Evolutionary conservation across 2,797 vertebrate genomes (phyloP), one percentile per base, ranked within the genome.

Genomic region (Sciaenops ocellatus): DNA sequence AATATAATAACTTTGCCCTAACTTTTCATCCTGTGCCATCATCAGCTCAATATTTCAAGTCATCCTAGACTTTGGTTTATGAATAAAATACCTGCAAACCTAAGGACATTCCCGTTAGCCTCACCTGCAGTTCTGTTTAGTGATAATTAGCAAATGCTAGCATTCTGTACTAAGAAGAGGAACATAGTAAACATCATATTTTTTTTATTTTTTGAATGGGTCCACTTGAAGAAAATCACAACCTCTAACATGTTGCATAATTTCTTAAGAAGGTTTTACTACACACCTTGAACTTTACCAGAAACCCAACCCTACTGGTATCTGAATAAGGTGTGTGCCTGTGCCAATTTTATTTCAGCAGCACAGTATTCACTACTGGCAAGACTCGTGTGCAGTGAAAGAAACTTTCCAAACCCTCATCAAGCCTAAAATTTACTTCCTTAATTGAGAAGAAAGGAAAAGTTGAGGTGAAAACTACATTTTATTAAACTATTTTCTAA

Each of bases 331-430:
- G 18, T 51, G 55, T 81, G 67, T 59, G 41, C 10, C 60, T 42
- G 50, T 69, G 55, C 52, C 38, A 79, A 3, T 20, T 38, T 68
- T 30, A 47, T 72, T 74, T 72, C 22, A 80, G 55, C 48, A 61
- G 55, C 73, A 48, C 56, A 51, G 17, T 63, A 38, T 73, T 79
- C 57, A 60, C 38, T 79, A 13, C 44, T 68, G 78, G 75, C 77
- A 82, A 63, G 57, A 42, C 26, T 56, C 8, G 8, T 46, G 24
- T 70, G 60, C 34, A 69, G 13, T 46, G 11, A 72, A 72, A 76
- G 63, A 69, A 56, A 76, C 18, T 82, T 89, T 89, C 70, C 73
- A 72, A 77, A 73, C n/a, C 6, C 42, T 70, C 30, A 17, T 87
- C 74, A 83, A 74, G 81, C 44, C 57, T 59, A 15, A 80, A 70